Percentiles rank a stretch among this genome's conserved stretches.
Evolutionary conservation across 2,888 invertebrate genomes (phyloP).

Genomic region (Plebejus anna): DNA sequence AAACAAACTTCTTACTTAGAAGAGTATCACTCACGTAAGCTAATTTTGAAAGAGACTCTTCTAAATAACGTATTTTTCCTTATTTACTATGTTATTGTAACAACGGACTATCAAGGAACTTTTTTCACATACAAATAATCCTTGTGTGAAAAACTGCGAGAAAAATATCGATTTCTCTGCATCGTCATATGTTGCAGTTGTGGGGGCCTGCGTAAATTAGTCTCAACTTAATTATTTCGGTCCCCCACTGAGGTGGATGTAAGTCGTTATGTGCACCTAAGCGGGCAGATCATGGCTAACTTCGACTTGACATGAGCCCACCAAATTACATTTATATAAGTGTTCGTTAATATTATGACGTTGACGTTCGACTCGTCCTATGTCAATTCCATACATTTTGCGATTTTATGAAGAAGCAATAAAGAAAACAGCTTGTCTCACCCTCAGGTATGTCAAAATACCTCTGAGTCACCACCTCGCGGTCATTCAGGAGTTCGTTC

Average conservation of each 20-base stretch:
- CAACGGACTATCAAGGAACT: not conserved
- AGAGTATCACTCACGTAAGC: not conserved
- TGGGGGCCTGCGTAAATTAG: too few species aligned
- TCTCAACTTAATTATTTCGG: too few species aligned
- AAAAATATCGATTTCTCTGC: not conserved
- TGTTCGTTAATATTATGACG: too few species aligned
- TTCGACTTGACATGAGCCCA: not conserved
- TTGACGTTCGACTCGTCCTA: too few species aligned
- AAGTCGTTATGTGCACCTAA: too few species aligned
- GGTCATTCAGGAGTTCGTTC: slow-evolving; percentile 3
- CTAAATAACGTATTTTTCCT: not conserved
- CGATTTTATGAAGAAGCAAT: too few species aligned
- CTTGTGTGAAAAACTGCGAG: not conserved
- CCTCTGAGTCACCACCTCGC: not conserved
- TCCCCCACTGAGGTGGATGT: too few species aligned
- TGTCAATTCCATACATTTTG: too few species aligned
- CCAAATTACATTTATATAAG: not conserved
- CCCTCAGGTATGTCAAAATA: not conserved
- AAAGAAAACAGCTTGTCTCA: too few species aligned
- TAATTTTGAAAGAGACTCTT: not conserved
- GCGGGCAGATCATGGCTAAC: not conserved
- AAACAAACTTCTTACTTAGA: slow-evolving; percentile 1
- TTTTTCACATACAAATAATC: not conserved
- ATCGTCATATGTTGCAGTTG: too few species aligned
- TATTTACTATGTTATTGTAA: not conserved